Conservation (phyloP, 2,797 vertebrate species). For the Falco cherrug region DNA sequence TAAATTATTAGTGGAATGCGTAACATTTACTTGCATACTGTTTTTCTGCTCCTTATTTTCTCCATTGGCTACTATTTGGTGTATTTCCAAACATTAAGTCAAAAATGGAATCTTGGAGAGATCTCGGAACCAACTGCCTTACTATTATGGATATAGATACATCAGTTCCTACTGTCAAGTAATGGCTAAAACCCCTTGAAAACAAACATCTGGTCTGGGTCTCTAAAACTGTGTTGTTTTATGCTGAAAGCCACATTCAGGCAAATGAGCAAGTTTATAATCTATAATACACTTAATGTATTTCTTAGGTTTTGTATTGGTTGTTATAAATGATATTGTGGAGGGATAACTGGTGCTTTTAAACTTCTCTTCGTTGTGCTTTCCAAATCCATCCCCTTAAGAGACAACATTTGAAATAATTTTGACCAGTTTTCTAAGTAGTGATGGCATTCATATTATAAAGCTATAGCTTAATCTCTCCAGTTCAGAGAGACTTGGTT, state of each 20-base stretch:
- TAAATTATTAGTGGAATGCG: not conserved
- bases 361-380: not conserved
- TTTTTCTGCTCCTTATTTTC: not conserved
- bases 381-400: not conserved
- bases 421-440: not conserved
- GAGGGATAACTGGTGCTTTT: not conserved
- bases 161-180: not conserved
- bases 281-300: not conserved
- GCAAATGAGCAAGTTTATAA: not conserved
- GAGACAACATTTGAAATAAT: not conserved
- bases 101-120: constrained; percentile 83
- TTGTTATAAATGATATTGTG: not conserved
- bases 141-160: constrained; percentile 68
- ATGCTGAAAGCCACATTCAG: not conserved
- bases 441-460: not conserved
- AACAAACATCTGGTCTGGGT: not conserved
- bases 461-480: not conserved
- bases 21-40: not conserved
- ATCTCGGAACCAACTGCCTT: constrained; percentile 79
- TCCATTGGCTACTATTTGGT: constrained; percentile 71
- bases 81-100: constrained; percentile 80
- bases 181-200: not conserved
- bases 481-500: not conserved
- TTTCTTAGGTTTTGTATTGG: not conserved
- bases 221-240: not conserved